Base-by-base conservation (phyloP, 2,797 vertebrate species). In the Heliangelus exortis region DNA sequence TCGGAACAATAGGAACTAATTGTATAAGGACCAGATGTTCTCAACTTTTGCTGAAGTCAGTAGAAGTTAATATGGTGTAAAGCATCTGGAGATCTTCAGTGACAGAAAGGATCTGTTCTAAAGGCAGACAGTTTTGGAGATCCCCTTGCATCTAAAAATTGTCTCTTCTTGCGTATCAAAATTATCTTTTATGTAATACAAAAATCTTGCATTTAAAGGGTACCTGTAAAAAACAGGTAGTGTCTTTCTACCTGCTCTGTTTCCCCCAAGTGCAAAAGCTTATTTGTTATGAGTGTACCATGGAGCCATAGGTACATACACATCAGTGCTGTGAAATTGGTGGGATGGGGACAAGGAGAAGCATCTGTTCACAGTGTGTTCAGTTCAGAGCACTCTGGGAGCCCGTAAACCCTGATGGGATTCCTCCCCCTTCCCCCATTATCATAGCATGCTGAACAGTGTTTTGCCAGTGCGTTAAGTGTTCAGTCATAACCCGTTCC, bases 1-100 rank as follows among this genome's bases (percentile, higher is more conserved):
- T 86, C 88, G 36, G 36, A 96, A 96, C 92, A 92, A 87, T 84
- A 47, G 87, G 45, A 79, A 78, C 59, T 84, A 96, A 85, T 59
- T 91, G 69, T 26, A 77, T 48, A 88, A 88, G 63, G 87, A 86
- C 87, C 84, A 91, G 77, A 93, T 93, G 85, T 91, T 91, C 67
- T 90, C 41, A 87, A 77, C 77, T 93, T 89, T 58, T 93, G 63
- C 61, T 82, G 67, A 90, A 88, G 86, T 84, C 48, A 57, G 33
- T 89, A 67, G 81, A 87, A 84, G 74, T 92, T 93, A 88, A 82
- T 73, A 65, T 20, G 77, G 63, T 86, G 47, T 53, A 88, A 82
- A 95, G 55, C 63, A 65, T 92, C 79, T 92, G 69, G 71, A 91
- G 55, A 81, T 73, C 72, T 83, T 93, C 14, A 51, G 79, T 63